Conservation (phyloP, 2,113 vertebrate species). For the Grantiella picta region DNA sequence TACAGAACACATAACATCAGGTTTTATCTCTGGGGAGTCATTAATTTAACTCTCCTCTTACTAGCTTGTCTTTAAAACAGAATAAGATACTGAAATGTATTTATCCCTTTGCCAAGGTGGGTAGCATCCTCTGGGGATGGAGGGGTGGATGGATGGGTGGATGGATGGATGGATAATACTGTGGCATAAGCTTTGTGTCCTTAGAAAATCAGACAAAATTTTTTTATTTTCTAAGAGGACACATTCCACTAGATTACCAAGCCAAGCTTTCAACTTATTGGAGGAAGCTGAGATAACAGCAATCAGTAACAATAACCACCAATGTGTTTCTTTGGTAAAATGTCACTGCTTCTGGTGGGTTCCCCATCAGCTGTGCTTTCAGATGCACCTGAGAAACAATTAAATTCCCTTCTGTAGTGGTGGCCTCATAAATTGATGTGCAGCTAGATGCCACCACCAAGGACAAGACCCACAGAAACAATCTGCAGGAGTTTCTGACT, state of each 20-base stretch:
- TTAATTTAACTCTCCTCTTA: neutral
- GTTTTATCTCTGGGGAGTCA: neutral
- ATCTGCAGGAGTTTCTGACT: neutral
- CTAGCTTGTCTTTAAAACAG: neutral
- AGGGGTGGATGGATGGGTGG: neutral
- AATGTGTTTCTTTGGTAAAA: neutral
- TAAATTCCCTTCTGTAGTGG: neutral
- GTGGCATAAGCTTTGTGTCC: neutral
- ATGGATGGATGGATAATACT: neutral
- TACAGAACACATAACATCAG: neutral
- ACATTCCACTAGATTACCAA: neutral
- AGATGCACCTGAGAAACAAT: neutral
- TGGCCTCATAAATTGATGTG: neutral
- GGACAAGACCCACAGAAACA: neutral
- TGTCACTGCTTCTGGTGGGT: neutral
- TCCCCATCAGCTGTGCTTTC: neutral
- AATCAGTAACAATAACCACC: neutral
- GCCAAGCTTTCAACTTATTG: neutral
- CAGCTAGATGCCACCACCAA: neutral
- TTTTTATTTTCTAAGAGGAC: neutral
- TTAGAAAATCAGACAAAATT: neutral
- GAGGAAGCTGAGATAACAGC: neutral
- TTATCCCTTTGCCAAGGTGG: neutral
- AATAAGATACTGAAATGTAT: neutral
- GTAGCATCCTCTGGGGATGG: neutral